These are phyloP conservation scores for Spea hammondii DNA, from an alignment of 2,797 vertebrate genomes.

Conservation along the genomic window DNA sequence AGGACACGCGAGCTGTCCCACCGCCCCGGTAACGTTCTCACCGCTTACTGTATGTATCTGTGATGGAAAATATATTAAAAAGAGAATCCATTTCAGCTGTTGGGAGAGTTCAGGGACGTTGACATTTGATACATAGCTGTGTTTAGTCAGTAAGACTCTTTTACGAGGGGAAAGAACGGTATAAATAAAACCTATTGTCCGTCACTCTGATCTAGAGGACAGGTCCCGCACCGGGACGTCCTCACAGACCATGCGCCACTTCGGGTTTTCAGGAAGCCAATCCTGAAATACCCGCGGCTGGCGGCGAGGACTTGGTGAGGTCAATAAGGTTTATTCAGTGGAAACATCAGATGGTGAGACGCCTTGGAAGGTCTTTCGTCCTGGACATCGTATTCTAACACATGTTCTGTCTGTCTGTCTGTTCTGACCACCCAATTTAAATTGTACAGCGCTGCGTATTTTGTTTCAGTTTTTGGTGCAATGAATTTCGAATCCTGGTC, in stretches of 20 bases:
- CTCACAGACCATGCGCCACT: background rate
- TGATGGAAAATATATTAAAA: constrained; percentile 35
- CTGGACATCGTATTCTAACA: too few relatives aligned
- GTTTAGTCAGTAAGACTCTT: constrained; percentile 24
- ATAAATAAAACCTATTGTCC: constrained; percentile 34
- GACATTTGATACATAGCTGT: constrained; percentile 31
- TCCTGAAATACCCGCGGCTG: background rate
- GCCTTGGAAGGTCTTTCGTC: too few relatives aligned
- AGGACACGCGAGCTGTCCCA: too few relatives aligned
- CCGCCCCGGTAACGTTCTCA: too few relatives aligned
- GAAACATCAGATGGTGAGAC: too few relatives aligned
- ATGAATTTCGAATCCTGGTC: too few relatives aligned
- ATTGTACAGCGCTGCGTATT: too few relatives aligned
- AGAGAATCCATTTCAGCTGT: constrained; percentile 42
- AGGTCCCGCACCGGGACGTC: background rate
- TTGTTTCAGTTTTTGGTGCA: too few relatives aligned
- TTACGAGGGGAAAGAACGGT: constrained; percentile 22
- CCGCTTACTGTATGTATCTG: background rate
- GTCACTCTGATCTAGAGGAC: constrained; percentile 29
- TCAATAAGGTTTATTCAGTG: too few relatives aligned
- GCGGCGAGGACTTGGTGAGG: too few relatives aligned
- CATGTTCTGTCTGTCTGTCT: too few relatives aligned
- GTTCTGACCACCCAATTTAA: too few relatives aligned
- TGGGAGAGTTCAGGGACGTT: constrained; percentile 4
- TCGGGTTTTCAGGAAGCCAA: constrained; percentile 1